Conservation (phyloP, 2,888 invertebrate genomes). For the Sarcophaga rosellei region DNA sequence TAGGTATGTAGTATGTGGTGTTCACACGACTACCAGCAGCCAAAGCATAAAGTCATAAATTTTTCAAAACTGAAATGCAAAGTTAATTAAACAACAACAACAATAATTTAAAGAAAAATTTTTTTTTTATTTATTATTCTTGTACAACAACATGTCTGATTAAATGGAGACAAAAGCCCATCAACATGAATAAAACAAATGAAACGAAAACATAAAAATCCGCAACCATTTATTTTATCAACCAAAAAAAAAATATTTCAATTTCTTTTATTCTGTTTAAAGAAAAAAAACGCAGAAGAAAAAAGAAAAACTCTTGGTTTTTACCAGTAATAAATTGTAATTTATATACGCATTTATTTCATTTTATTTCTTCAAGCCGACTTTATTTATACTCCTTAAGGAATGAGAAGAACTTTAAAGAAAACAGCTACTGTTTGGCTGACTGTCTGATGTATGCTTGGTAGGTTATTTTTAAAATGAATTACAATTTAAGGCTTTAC, state of each 20-base stretch:
- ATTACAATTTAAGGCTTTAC: background rate
- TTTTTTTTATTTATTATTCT: background rate
- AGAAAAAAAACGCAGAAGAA: too few species aligned
- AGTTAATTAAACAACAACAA: constrained; percentile 23
- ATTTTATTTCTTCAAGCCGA: constrained; percentile 12
- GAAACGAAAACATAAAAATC: constrained; percentile 29
- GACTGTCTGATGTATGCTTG: background rate
- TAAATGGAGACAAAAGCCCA: constrained; percentile 60
- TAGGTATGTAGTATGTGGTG: background rate
- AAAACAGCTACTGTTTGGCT: constrained; percentile 9
- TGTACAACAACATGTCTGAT: constrained; percentile 54
- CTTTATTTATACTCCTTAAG: background rate
- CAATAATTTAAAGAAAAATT: constrained; percentile 54
- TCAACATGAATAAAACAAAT: constrained; percentile 33
- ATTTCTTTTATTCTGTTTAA: background rate
- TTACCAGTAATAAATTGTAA: constrained; percentile 46
- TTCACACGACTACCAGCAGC: constrained; percentile 28
- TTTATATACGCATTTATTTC: constrained; percentile 19
- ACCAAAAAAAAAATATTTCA: background rate
- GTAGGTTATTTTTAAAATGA: background rate
- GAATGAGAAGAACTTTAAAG: constrained; percentile 5
- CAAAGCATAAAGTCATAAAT: constrained; percentile 43
- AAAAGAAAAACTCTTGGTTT: constrained; percentile 31
- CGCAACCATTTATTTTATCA: background rate
- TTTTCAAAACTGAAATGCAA: background rate